Base-by-base conservation (phyloP, 1,140 invertebrate genomes). In the Drepana arcuata region DNA sequence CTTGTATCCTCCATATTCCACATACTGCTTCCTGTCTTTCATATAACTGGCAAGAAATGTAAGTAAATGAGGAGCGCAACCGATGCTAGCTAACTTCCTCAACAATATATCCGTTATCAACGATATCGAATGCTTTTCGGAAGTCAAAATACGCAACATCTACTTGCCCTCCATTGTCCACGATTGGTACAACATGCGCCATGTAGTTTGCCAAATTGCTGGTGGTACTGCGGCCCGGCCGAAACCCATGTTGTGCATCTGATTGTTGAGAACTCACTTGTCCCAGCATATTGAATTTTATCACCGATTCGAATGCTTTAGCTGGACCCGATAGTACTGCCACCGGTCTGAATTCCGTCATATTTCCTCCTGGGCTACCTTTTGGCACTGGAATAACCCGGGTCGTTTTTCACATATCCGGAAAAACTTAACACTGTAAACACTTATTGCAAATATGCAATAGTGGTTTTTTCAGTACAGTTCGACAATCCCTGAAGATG, bases 251-350 rank as follows among this genome's bases (percentile, higher is more conserved):
- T 14, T 41, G 44, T 7, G 27, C 29, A 10, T 41, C 44, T 0
- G 44, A 21, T 2, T 42, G 21, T 7, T 30, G 40, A 16, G 40
- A n/a, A 11, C 16, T 34, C 1, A 51, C 29, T 16, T 51, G 42
- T 1, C n/a, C n/a, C n/a, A n/a, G 11, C 6, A 14, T 33, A 34
- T 4, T 56, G 24, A 11, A 5, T 27, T 6, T 16, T 24, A 52
- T 16, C 2, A 41, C 43, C 1, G 38, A 38, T 23, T 60, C 52
- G 1, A 56, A 56, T 7, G 49, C 42, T 25, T 60, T 60, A 6
- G 44, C 51, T 13, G 46, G 39, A 2, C 47, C 14, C 5, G 16
- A 39, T 14, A 55, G 29, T 16, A 59, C 15, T 2, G 56, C 50
- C n/a, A 54, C 33, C 0, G 50, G 44, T 23, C 50, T 49, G 18